Evolutionary conservation across 35 echinoderm and acorn worm genomes (phyloP), one percentile per base, ranked within the genome.

Genomic region (Heliocidaris tuberculata): DNA sequence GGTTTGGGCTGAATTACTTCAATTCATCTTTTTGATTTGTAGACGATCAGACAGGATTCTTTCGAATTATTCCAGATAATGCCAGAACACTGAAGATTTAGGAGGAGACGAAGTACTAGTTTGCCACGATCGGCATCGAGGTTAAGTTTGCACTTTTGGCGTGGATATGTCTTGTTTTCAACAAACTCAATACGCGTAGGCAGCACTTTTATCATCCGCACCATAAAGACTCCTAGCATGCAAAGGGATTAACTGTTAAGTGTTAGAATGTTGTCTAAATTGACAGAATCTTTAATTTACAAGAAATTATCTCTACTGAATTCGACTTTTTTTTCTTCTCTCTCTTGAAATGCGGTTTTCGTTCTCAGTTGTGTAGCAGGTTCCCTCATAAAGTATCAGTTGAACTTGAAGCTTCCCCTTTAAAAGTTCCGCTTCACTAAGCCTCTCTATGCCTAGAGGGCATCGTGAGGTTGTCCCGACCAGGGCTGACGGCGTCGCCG

Each of bases 21-120:
- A 89, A 89, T 47, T 31, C 87, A 89, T 89, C 87, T 89, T 48
- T 48, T 89, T 89, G 87, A 89, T 89, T 89, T 89, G 87, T 89
- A 89, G 87, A 48, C 32, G 31, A 89, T 78, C 65, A 27, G 65
- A 78, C 27, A 8, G 65, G 65, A 78, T 78, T 78, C 65, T 78
- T 78, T 7, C 65, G 21, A 19, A 78, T 78, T 78, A 78, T 27
- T 78, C 8, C 65, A 78, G 65, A 78, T 78, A 78, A 78, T 78
- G 65, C 21, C 27, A 78, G 65, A 78, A 78, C 27, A 24, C 65
- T 78, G 65, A 78, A 78, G 65, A 78, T 78, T 78, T 78, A 78
- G 65, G 10, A 56, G 52, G 65, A 78, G 65, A 78, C 65, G 65
- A 21, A 78, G 21, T 27, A 78, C n/a, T n/a, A n/a, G n/a, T n/a